phyloP scores from a whole-genome alignment of 1,140 invertebrate species.

The Oreohelix idahoensis region DNA sequence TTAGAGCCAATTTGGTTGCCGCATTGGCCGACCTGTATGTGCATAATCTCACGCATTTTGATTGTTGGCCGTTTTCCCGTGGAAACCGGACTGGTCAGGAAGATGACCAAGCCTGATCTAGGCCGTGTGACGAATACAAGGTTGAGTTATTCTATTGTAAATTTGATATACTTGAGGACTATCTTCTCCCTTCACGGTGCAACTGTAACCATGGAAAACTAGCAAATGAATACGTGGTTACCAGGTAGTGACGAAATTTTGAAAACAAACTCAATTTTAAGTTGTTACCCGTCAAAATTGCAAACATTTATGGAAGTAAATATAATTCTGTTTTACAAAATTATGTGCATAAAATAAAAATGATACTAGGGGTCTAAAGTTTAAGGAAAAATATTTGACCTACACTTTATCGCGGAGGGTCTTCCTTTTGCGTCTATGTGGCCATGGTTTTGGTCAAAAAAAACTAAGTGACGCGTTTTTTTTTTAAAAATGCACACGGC shows the following conservation, averaged over 20 bases:
- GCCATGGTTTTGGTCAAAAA: background rate
- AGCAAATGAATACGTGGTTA: background rate
- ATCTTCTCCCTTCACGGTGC: background rate
- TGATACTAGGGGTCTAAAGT: background rate
- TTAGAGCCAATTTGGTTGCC: conserved; percentile 85
- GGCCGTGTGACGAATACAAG: background rate
- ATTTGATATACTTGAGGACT: background rate
- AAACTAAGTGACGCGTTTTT: too few relatives aligned
- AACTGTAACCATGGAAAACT: background rate
- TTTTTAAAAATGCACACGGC: too few relatives aligned
- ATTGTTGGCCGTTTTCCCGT: conserved; percentile 75
- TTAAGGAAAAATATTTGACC: background rate
- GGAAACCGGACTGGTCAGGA: background rate
- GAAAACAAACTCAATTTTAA: background rate
- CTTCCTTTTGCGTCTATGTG: background rate
- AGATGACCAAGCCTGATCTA: conserved; percentile 13
- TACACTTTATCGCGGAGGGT: background rate
- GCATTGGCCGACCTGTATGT: conserved; percentile 84
- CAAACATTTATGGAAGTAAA: too few relatives aligned
- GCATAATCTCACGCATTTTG: conserved; percentile 84
- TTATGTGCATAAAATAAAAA: too few relatives aligned
- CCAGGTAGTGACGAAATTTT: conserved; percentile 7
- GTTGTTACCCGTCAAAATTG: too few relatives aligned
- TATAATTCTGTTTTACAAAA: too few relatives aligned
- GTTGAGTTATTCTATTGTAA: background rate